A percentile compares a stretch with the other conserved stretches of the same genome.
phyloP scores from a whole-genome alignment of 2,888 invertebrate genomes.

The Lottia gigantea region DNA sequence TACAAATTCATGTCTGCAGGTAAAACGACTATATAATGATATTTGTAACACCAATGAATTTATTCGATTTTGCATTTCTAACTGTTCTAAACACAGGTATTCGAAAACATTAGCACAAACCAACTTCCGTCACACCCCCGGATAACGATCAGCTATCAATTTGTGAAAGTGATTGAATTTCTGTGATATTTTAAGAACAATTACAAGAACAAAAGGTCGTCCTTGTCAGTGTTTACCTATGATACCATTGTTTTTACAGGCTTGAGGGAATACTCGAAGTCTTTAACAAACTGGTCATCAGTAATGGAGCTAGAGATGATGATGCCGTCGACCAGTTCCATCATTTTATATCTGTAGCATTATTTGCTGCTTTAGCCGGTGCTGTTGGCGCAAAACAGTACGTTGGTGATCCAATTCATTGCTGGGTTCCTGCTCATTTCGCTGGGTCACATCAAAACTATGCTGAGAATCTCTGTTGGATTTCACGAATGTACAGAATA shows the following conservation, averaged over 20 bases:
- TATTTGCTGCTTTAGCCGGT: conserved; percentile 31
- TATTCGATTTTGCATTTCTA: too few relatives aligned
- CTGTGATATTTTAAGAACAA: too few relatives aligned
- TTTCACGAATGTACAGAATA: conserved; percentile 37
- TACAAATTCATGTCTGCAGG: too few relatives aligned
- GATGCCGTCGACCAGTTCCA: conserved; percentile 36
- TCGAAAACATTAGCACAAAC: too few relatives aligned
- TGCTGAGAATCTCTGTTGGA: conserved; percentile 36
- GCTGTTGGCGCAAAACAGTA: conserved; percentile 36
- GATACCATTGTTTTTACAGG: conserved; percentile 20
- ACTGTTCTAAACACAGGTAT: too few relatives aligned
- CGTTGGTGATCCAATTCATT: conserved; percentile 40
- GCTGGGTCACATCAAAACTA: conserved; percentile 33
- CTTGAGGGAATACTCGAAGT: conserved; percentile 34
- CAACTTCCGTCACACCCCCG: too few relatives aligned
- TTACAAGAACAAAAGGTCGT: too few relatives aligned
- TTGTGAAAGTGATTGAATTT: too few relatives aligned
- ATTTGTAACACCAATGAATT: too few relatives aligned
- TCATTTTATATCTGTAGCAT: conserved; percentile 32
- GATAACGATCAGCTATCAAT: too few relatives aligned
- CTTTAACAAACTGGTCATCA: conserved; percentile 30
- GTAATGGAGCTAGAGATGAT: conserved; percentile 33
- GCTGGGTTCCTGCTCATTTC: conserved; percentile 39
- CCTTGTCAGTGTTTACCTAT: too few relatives aligned
- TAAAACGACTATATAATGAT: too few relatives aligned